phyloP scores from a whole-genome alignment of 2,113 vertebrate species.

The Eudorcas thomsonii region DNA sequence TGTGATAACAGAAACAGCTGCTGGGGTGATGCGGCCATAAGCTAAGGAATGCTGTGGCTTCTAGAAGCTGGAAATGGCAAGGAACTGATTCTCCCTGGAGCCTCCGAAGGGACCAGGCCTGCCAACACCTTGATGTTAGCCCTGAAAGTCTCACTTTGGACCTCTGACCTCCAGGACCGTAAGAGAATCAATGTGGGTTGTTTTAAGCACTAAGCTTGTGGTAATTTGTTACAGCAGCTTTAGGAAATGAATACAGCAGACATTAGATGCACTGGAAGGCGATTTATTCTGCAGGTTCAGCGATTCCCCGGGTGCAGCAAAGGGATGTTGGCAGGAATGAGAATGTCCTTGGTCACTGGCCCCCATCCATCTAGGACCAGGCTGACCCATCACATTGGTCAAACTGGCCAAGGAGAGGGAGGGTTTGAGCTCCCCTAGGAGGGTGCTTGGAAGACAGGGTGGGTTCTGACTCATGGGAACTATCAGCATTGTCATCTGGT shows the following conservation, averaged over 20 bases:
- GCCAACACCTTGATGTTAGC: background rate
- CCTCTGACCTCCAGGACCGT: background rate
- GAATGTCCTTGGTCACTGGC: background rate
- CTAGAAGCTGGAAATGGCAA: background rate
- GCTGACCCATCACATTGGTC: background rate
- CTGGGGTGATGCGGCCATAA: rapidly evolving
- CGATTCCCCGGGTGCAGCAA: background rate
- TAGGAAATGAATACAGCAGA: background rate
- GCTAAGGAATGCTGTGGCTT: background rate
- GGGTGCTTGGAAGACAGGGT: background rate
- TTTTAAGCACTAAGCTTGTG: background rate
- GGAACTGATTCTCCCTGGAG: background rate
- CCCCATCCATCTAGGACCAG: background rate
- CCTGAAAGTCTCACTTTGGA: background rate
- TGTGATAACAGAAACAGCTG: background rate
- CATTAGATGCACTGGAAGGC: background rate
- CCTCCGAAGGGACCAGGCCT: background rate
- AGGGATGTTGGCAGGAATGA: background rate
- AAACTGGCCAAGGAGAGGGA: background rate
- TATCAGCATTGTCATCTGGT: background rate
- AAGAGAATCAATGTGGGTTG: background rate
- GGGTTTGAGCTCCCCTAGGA: background rate
- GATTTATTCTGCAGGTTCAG: background rate
- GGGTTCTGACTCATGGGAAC: background rate
- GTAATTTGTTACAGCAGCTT: background rate